Evolutionary conservation across 23 tunicate genomes (phyloP).

Genomic region (Halocynthia aurantium): DNA sequence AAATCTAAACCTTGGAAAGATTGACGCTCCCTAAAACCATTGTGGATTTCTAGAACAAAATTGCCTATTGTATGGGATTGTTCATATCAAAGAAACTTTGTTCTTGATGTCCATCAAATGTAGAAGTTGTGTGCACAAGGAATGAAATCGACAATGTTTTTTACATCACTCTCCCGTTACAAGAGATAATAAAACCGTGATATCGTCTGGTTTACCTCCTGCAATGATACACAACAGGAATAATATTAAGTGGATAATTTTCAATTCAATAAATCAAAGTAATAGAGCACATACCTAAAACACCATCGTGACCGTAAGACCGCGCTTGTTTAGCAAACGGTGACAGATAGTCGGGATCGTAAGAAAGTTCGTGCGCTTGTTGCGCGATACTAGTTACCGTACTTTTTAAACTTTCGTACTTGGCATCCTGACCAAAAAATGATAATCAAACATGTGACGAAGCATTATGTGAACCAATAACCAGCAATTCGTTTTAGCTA

Average conservation of each 20-base stretch:
- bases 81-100: neutral
- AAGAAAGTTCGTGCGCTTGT: slow-evolving; percentile 62
- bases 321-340: slow-evolving; percentile 94
- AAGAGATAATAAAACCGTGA: slow-evolving; percentile 72
- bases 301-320: slow-evolving; percentile 45
- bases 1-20: no score
- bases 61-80: neutral
- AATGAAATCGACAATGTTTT: slow-evolving; percentile 9
- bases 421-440: slow-evolving; percentile 47
- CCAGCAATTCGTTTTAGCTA: neutral
- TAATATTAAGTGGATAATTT: no score
- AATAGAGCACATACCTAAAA: slow-evolving; percentile 49
- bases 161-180: slow-evolving; percentile 41
- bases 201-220: slow-evolving; percentile 97
- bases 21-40: no score
- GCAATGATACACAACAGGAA: slow-evolving; percentile 3
- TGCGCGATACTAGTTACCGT: slow-evolving; percentile 79
- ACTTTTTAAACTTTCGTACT: slow-evolving; percentile 70
- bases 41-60: no score
- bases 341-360: slow-evolving; percentile 85
- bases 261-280: no score
- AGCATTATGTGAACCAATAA: neutral
- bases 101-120: neutral
- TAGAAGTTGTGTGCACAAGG: neutral
- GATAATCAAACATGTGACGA: neutral